phyloP scores from a whole-genome alignment of 2,888 invertebrate genomes.

The Alloscopus bannaensis region DNA sequence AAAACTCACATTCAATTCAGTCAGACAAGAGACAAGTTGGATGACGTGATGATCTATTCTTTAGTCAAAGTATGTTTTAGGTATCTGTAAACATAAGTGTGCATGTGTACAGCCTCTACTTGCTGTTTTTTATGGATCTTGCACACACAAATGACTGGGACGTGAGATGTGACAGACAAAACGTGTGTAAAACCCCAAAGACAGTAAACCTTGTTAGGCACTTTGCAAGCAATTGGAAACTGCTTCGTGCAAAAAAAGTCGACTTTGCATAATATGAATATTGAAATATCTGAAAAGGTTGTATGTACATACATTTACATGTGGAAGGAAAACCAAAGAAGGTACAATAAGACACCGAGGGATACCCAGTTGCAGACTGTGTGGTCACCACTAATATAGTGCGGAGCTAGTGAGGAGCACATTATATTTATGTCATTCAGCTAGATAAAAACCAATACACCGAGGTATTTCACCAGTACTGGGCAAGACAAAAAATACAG shows the following conservation, averaged over 20 bases:
- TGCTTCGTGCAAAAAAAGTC: slow-evolving; percentile 17
- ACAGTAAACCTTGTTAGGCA: neutral
- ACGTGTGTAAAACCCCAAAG: slow-evolving; percentile 15
- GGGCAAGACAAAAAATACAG: too few relatives aligned
- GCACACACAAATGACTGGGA: neutral
- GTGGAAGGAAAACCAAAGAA: slow-evolving; percentile 22
- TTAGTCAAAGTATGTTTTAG: slow-evolving; percentile 11
- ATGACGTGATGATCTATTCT: slow-evolving; percentile 39
- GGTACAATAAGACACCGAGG: slow-evolving; percentile 1
- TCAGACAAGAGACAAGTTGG: slow-evolving; percentile 47
- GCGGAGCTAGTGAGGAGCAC: too few relatives aligned
- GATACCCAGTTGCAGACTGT: neutral
- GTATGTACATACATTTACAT: neutral
- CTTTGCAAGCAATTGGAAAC: slow-evolving; percentile 3
- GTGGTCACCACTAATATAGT: too few relatives aligned
- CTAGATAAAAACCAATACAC: too few relatives aligned
- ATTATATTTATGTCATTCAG: too few relatives aligned
- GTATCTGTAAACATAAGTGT: slow-evolving; percentile 6
- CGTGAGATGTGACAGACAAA: slow-evolving; percentile 20
- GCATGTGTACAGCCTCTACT: neutral
- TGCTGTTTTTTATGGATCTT: neutral
- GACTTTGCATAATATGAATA: too few relatives aligned
- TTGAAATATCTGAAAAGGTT: neutral
- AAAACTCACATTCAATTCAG: slow-evolving; percentile 33
- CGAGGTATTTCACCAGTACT: too few relatives aligned